phyloP scores from a whole-genome alignment of 2,113 vertebrate genomes.

The Megaptera novaeangliae region DNA sequence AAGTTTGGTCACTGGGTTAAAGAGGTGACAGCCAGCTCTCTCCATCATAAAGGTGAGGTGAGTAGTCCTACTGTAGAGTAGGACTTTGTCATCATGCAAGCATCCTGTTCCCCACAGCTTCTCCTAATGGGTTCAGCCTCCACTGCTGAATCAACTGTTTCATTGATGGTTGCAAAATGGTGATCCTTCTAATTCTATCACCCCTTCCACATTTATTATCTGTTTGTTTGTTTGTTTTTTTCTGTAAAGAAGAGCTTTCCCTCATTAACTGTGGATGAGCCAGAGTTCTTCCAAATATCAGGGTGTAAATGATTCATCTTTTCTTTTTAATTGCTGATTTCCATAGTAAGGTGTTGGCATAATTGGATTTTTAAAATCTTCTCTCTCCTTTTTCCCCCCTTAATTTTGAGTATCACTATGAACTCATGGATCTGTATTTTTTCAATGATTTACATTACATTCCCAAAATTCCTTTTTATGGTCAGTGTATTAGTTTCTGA shows the following conservation, averaged over 20 bases:
- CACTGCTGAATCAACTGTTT: rapidly evolving
- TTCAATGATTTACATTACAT: not conserved
- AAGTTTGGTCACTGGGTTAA: not conserved
- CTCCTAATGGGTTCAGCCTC: not conserved
- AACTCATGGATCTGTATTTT: not conserved
- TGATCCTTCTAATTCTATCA: not conserved
- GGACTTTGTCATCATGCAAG: not conserved
- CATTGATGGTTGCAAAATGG: not conserved
- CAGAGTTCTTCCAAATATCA: not conserved
- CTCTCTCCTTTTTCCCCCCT: not conserved
- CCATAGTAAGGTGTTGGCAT: not conserved
- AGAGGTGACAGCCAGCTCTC: not conserved
- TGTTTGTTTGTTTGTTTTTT: not conserved
- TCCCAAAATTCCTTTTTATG: too few relatives aligned
- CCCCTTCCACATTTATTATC: not conserved
- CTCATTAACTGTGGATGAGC: not conserved
- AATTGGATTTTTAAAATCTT: not conserved
- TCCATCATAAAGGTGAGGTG: not conserved
- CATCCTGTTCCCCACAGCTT: not conserved
- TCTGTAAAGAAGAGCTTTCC: not conserved
- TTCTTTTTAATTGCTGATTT: not conserved
- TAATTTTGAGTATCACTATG: not conserved
- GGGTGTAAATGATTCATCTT: not conserved
- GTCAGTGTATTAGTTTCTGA: not conserved
- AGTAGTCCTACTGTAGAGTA: not conserved